phyloP scores from a whole-genome alignment of 2,113 vertebrate genomes.

The Tichodroma muraria region DNA sequence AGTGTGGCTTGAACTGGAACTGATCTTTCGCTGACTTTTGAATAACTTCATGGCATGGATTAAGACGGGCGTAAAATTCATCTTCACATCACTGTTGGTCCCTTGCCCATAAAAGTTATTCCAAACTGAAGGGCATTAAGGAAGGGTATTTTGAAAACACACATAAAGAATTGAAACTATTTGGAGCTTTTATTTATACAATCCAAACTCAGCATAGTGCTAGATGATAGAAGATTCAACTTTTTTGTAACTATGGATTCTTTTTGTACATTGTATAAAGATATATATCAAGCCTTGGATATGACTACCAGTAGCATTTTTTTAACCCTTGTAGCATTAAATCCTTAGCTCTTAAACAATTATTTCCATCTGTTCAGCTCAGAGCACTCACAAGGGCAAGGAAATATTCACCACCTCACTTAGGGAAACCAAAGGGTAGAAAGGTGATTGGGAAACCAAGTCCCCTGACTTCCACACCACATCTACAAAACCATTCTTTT shows the following conservation, averaged over 20 bases:
- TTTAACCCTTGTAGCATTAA: neutral
- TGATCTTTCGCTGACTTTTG: conserved; percentile 55
- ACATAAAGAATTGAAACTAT: conserved; percentile 8
- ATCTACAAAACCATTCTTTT: neutral
- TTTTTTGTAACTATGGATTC: neutral
- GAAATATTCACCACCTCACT: neutral
- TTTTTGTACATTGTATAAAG: neutral
- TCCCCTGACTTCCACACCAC: neutral
- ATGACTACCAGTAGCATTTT: neutral
- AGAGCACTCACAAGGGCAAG: neutral
- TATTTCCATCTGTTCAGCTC: neutral
- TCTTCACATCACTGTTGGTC: conserved; percentile 21
- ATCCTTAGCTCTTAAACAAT: neutral
- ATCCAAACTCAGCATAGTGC: neutral
- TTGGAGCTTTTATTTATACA: neutral
- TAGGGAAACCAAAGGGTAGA: neutral
- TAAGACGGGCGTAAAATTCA: conserved; percentile 25
- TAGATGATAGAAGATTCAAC: neutral
- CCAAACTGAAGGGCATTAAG: conserved; percentile 25
- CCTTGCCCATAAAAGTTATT: conserved; percentile 12
- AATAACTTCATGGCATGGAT: conserved; percentile 34
- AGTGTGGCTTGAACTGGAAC: conserved; percentile 48
- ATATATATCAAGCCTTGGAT: neutral
- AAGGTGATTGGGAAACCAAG: neutral
- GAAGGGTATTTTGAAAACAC: conserved; percentile 12